Base-by-base conservation (phyloP, 2,113 vertebrate species). In the Neolamprologus hecqui region DNA sequence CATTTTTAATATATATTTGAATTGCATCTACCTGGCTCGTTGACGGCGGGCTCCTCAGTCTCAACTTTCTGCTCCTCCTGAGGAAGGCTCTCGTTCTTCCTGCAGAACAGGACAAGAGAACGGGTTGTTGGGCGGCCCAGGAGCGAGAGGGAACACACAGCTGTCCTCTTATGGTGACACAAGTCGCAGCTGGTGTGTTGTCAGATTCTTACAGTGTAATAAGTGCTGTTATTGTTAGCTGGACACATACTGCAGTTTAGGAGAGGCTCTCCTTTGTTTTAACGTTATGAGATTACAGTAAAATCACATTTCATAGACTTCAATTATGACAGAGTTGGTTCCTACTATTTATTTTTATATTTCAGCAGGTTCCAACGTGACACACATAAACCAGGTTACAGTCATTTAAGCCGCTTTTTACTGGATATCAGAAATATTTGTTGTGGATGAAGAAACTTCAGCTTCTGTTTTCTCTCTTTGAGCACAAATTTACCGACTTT, bases 11-110 rank as follows among this genome's bases (percentile, higher is more conserved):
- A 3, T 26, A 15, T 42, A 33, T 0, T 73, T 47, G 40, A 47
- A 47, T 3, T 45, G 23, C 40, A 75, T 84, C 5, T 79, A 93
- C 92, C 92, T 86, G 89, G 79, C 70, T 90, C 55, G 19, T 81
- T 8, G 6, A 17, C 2, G 1, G 13, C 1, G 2, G 75, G 33
- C 40, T 90, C 84, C 23, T 86, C 87, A 2, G 58, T n/a, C 54
- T 89, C 90, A 5, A 19, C 92, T 15, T 49, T 23, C 82, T 92
- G 80, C 79, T 89, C 77, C 13, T 91, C 90, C 54, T 83, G 81
- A 87, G 49, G 40, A 81, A 60, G 15, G 5, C 55, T 70, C 23
- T 86, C 85, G 31, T 92, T 65, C 12, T 81, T 45, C 81, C 96
- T 96, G 87, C 79, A 80, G 31, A 33, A 90, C 19, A 85, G n/a